Evolutionary conservation across 2,888 invertebrate species (phyloP), one percentile per base, ranked within the genome.

Genomic region (Onchidella celtica): DNA sequence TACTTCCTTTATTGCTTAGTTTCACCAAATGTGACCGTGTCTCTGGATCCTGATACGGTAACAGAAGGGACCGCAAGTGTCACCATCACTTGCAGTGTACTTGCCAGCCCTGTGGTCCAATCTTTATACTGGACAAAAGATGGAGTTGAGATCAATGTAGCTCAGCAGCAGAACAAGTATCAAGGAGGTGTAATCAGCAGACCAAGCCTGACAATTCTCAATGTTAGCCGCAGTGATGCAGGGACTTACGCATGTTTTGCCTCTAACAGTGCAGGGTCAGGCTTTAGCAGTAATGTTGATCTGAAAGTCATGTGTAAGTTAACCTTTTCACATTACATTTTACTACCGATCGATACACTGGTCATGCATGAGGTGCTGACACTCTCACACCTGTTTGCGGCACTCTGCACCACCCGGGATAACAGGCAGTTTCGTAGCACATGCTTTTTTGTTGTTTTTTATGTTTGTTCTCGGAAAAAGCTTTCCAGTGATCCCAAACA

Each of bases 121-220:
- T 32, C 29, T n/a, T 14, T 74, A 34, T 29, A 24, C 57, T 74
- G 74, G 74, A 11, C n/a, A 14, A 74, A 74, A 27, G 74, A 59
- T 32, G 61, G 74, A n/a, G 34, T 17, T 11, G 17, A 21, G 6
- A 9, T 74, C 3, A 32, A 57, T 29, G 21, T 40, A 11, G 11
- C 74, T 2, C 2, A 2, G 11, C 11, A 9, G 2, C 61, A 32
- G 1, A 1, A 32, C 57, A 57, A 74, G n/a, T 74, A 74, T 55
- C 24, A 4, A 6, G 75, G 75, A 4, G 69, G 69, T 36, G 27
- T 27, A 3, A n/a, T 69, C 6, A 24, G n/a, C 69, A 6, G 4
- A n/a, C 69, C 69, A 38, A 40, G 21, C 27, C 47, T 69, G 38
- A 69, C 38, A 17, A 40, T 69, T 38, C n/a, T 14, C 36, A 40